These are phyloP conservation scores for Podarcis muralis DNA, from an alignment of 2,113 vertebrate genomes.

Conservation along the genomic window DNA sequence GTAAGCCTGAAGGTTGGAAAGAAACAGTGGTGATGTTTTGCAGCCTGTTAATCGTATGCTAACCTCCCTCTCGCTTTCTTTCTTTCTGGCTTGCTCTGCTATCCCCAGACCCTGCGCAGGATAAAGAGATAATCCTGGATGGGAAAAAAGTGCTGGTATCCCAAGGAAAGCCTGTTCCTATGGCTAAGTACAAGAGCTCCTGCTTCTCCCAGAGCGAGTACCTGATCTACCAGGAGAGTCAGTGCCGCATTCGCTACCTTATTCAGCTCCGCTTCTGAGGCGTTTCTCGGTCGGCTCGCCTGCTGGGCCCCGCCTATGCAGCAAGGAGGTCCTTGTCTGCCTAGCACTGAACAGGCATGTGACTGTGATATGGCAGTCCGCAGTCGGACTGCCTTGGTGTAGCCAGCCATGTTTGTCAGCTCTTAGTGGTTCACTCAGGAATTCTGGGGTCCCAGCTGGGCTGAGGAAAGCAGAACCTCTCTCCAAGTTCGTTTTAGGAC, in stretches of 20 bases:
- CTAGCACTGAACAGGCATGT: neutral
- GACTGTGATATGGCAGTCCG: neutral
- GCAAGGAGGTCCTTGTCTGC: neutral
- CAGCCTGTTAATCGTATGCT: neutral
- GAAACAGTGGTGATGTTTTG: neutral
- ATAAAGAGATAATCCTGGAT: slow-evolving; percentile 79
- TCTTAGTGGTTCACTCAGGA: neutral
- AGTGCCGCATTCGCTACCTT: slow-evolving; percentile 87
- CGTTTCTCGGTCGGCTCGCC: neutral
- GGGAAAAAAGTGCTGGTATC: slow-evolving; percentile 83
- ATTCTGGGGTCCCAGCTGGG: neutral
- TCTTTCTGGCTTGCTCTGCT: slow-evolving; percentile 1
- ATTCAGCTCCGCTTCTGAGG: slow-evolving; percentile 81
- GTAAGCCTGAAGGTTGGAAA: slow-evolving; percentile 64
- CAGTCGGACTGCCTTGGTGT: neutral
- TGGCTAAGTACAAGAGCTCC: slow-evolving; percentile 75
- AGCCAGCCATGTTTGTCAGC: neutral
- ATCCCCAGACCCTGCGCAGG: slow-evolving; percentile 80
- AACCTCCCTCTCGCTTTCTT: neutral
- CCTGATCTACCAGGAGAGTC: slow-evolving; percentile 90
- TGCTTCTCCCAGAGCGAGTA: slow-evolving; percentile 88
- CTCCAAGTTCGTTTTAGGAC: neutral
- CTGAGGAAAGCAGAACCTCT: neutral
- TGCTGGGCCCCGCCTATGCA: neutral
- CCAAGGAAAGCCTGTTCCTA: slow-evolving; percentile 78